Percentiles rank a stretch among this genome's conserved stretches.
Conservation (phyloP, 2,888 invertebrate genomes). For the Erynnis tages region DNA sequence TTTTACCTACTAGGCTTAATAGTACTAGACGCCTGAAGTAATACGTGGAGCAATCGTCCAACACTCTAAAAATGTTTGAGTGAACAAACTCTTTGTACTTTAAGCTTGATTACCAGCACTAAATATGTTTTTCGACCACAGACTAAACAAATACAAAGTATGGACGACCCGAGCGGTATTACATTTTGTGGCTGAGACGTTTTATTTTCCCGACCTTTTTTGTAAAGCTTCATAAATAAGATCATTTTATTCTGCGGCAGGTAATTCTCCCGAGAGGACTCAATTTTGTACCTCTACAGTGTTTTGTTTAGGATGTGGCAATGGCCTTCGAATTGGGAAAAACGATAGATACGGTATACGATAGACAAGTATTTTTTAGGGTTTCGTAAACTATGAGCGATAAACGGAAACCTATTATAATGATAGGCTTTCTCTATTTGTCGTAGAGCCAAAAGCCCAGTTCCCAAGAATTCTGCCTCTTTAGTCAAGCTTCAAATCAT, state of each 20-base stretch:
- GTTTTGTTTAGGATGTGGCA: slow-evolving; percentile 22
- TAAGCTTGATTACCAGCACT: neutral
- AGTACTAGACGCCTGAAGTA: too few relatives aligned
- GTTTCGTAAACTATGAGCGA: too few relatives aligned
- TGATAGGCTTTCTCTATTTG: too few relatives aligned
- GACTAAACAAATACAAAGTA: neutral
- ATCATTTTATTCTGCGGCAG: slow-evolving; percentile 26
- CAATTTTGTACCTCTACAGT: slow-evolving; percentile 15
- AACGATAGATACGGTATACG: neutral
- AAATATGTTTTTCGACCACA: neutral
- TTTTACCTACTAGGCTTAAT: too few relatives aligned
- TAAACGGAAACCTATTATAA: too few relatives aligned
- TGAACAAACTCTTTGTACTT: neutral
- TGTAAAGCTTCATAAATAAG: slow-evolving; percentile 23
- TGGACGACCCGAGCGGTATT: neutral
- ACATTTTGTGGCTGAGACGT: slow-evolving; percentile 13
- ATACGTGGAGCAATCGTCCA: too few relatives aligned
- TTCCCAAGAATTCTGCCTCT: too few relatives aligned
- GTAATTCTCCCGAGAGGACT: slow-evolving; percentile 19
- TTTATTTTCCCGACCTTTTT: slow-evolving; percentile 20
- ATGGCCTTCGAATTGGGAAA: slow-evolving; percentile 14
- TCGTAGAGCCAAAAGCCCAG: too few relatives aligned
- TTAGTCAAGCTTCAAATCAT: too few relatives aligned
- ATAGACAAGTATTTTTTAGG: too few relatives aligned
- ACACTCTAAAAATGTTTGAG: too few relatives aligned